These are phyloP conservation scores for Onychorhynchus coronatus DNA, from an alignment of 2,113 vertebrate species.

Conservation along the genomic window DNA sequence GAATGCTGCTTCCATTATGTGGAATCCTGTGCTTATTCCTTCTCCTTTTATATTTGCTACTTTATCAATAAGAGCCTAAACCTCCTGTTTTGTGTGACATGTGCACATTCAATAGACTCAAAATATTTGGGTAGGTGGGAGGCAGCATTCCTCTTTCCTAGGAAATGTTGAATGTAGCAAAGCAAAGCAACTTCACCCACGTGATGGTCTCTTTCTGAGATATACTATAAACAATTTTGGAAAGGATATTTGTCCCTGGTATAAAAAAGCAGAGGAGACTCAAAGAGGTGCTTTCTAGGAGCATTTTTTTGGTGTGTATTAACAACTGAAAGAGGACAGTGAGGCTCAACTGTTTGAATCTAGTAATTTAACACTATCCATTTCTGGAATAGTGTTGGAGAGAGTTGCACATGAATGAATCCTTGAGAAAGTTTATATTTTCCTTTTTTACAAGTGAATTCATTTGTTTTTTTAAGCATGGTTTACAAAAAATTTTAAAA, in stretches of 20 bases:
- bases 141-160: background rate
- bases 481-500: conserved; percentile 25
- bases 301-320: background rate
- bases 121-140: background rate
- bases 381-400: conserved; percentile 42
- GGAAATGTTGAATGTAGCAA: background rate
- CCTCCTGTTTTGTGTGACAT: background rate
- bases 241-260: background rate
- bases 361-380: conserved; percentile 3
- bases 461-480: background rate
- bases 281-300: background rate
- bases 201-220: background rate
- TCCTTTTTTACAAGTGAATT: conserved; percentile 32
- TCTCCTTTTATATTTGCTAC: background rate
- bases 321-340: background rate
- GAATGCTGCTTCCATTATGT: background rate
- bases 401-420: conserved; percentile 21
- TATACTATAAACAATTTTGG: background rate
- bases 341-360: background rate
- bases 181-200: background rate
- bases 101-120: background rate
- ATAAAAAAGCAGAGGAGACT: background rate
- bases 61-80: background rate
- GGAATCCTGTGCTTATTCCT: background rate
- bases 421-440: conserved; percentile 2